phyloP scores from a whole-genome alignment of 2,797 vertebrate genomes.

The Pitangus sulphuratus region DNA sequence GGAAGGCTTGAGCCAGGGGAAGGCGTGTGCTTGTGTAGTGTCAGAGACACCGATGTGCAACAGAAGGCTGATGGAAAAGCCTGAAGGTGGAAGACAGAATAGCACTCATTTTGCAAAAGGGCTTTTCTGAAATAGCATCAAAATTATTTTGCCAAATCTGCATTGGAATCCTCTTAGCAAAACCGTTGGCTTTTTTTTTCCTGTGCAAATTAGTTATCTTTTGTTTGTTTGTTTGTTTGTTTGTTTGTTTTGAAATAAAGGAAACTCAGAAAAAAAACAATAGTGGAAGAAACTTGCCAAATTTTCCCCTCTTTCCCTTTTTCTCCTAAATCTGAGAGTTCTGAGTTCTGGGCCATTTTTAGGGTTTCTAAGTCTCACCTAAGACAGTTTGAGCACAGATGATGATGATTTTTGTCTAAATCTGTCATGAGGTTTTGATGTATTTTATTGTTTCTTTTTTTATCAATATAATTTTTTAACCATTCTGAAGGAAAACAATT shows the following conservation, averaged over 20 bases:
- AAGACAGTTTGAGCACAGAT: not conserved
- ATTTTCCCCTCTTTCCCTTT: not conserved
- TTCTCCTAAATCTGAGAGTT: not conserved
- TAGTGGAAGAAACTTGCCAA: not conserved
- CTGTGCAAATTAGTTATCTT: not conserved
- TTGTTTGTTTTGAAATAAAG: not conserved
- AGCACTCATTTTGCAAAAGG: not conserved
- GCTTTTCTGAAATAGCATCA: not conserved
- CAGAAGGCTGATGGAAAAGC: not conserved
- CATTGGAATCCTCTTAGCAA: not conserved
- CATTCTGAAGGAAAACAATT: not conserved
- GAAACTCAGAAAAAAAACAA: not conserved
- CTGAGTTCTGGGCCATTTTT: not conserved
- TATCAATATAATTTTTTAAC: not conserved
- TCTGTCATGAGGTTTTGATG: not conserved
- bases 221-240: not conserved
- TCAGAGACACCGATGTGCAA: rapidly evolving
- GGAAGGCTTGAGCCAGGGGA: not conserved
- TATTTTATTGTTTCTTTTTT: not conserved
- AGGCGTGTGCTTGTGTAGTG: not conserved
- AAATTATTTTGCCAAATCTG: not conserved
- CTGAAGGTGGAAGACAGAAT: not conserved
- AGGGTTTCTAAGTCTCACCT: not conserved
- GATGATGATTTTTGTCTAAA: not conserved
- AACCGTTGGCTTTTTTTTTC: rapidly evolving